Evolutionary conservation across 2,888 invertebrate genomes (phyloP).

Genomic region (Cantharis nigra): DNA sequence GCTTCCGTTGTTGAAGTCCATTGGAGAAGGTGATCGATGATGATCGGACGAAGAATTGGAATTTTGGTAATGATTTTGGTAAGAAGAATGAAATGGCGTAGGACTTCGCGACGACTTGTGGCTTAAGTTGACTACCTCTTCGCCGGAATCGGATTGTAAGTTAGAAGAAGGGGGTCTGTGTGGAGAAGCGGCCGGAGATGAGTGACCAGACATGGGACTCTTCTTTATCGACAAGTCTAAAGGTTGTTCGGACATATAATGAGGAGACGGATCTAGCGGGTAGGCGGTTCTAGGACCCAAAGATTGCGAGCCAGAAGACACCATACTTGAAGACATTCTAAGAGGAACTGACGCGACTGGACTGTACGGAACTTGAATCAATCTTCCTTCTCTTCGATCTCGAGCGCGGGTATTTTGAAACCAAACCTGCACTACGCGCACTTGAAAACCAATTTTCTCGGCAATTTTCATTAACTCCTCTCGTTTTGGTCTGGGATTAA

Average conservation of each 20-base stretch:
- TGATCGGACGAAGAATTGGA: slow-evolving; percentile 64
- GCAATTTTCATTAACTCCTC: slow-evolving; percentile 93
- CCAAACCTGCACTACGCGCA: slow-evolving; percentile 91
- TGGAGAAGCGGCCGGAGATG: slow-evolving; percentile 67
- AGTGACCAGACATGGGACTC: slow-evolving; percentile 60
- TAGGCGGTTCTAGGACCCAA: slow-evolving; percentile 34
- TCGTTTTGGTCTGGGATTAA: slow-evolving; percentile 91
- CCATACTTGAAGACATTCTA: slow-evolving; percentile 37
- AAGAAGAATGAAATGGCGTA: slow-evolving; percentile 61
- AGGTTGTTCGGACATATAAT: slow-evolving; percentile 71
- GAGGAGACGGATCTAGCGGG: slow-evolving; percentile 34
- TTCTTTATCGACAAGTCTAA: slow-evolving; percentile 89
- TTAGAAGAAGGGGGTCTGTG: slow-evolving; percentile 65
- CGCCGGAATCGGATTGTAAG: slow-evolving; percentile 65
- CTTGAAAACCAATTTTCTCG: slow-evolving; percentile 72
- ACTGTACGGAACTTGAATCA: slow-evolving; percentile 57
- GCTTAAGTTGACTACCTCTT: slow-evolving; percentile 80
- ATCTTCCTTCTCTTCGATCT: slow-evolving; percentile 72
- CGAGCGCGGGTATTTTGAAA: slow-evolving; percentile 94
- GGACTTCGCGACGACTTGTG: slow-evolving; percentile 69
- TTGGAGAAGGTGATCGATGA: slow-evolving; percentile 51
- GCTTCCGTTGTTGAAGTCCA: slow-evolving; percentile 56
- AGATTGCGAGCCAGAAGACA: slow-evolving; percentile 47
- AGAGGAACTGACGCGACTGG: slow-evolving; percentile 43
- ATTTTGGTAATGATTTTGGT: slow-evolving; percentile 61